Evolutionary conservation across 2,113 vertebrate genomes (phyloP), one percentile per base, ranked within the genome.

Genomic region (Alethe castanea): DNA sequence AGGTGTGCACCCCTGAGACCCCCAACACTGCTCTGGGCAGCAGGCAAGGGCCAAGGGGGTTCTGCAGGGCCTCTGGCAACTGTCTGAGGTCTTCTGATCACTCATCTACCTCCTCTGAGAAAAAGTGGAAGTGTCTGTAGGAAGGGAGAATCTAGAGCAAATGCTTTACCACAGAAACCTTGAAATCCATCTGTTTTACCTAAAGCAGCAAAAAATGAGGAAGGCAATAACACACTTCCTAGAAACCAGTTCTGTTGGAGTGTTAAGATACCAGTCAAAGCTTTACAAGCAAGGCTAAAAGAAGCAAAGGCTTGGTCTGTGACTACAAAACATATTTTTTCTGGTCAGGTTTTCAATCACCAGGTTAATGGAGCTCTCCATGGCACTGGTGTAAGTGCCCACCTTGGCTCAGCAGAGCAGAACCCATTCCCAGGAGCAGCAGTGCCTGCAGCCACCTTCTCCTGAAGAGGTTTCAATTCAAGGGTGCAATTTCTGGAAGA

Each of bases 101-200:
- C 12, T 80, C 54, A 67, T 36, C 31, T 73, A 12, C 42, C 65
- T 90, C 64, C 33, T 24, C 54, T 40, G 48, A 24, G 40, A 6
- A 71, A 42, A 54, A 74, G 35, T 44, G 45, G 69, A 90, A 81
- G 45, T 28, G 35, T 13, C 25, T 44, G 65, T 33, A 38, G 23
- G 52, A 47, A 74, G 25, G 15, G 31, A 60, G n/a, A 96, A 92
- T 35, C 66, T 91, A 60, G 64, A 90, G 79, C 61, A 96, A 96
- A 88, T 38, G 52, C 53, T 91, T 35, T 40, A 81, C 66, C 40
- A 47, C 35, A 38, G n/a, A 94, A 74, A 81, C 66, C 80, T 0
- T 76, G 81, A 94, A 89, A 85, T 86, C 69, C 56, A 92, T 86
- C 92, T 96, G 92, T 71, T 95, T 91, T 36, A 88, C 42, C 14